Conservation (phyloP, 2,113 vertebrate genomes). For the Paratilapia polleni region DNA sequence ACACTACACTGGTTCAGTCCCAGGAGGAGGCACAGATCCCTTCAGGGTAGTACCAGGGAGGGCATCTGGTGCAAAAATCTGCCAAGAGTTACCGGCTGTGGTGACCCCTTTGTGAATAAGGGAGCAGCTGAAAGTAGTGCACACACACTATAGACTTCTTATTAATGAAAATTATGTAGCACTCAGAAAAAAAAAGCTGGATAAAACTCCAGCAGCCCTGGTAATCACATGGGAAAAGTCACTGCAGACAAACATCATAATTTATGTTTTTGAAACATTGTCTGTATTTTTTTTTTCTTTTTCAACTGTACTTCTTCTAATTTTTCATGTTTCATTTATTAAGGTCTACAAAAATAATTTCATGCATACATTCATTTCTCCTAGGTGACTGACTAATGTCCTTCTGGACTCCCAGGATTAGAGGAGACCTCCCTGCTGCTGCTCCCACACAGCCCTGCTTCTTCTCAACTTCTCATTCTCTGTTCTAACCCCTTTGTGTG, state of each 20-base stretch:
- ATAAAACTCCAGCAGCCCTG: neutral
- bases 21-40: too few relatives aligned
- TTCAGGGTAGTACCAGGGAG: too few relatives aligned
- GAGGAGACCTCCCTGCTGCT: constrained; percentile 60
- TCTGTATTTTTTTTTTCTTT: too few relatives aligned
- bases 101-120: too few relatives aligned
- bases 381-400: constrained; percentile 34
- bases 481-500: constrained; percentile 24
- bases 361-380: neutral
- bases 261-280: too few relatives aligned
- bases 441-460: constrained; percentile 72
- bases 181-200: neutral
- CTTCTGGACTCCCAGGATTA: constrained; percentile 55
- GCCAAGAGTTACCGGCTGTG: too few relatives aligned
- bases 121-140: too few relatives aligned
- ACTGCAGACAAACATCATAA: neutral
- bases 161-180: neutral
- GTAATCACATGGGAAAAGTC: neutral
- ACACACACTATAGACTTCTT: neutral
- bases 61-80: too few relatives aligned
- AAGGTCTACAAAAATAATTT: neutral
- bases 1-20: too few relatives aligned
- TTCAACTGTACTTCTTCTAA: neutral
- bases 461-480: constrained; percentile 62
- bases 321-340: neutral